Percentiles rank a stretch among this genome's conserved stretches.
Conservation (phyloP, 1,140 invertebrate species). For the Lutraria rhynchaena region DNA sequence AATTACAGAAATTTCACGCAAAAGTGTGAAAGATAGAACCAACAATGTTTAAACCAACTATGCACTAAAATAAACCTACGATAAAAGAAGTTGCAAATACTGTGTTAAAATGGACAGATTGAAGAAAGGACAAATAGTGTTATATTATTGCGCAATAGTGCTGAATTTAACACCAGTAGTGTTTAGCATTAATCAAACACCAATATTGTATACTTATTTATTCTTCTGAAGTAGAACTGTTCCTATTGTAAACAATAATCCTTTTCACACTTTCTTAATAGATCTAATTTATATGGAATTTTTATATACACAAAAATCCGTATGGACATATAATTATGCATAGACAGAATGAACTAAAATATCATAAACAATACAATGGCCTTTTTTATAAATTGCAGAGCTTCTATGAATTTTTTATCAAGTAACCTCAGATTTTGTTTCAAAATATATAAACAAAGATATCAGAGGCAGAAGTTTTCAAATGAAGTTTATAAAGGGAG, state of each 20-base stretch:
- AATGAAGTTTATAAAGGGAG: slow-evolving; percentile 2
- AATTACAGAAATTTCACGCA: slow-evolving; percentile 30
- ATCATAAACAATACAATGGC: too few relatives aligned
- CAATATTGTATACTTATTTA: slow-evolving; percentile 50
- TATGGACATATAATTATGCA: too few relatives aligned
- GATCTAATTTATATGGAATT: not conserved
- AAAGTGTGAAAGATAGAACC: slow-evolving; percentile 16
- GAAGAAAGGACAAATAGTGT: slow-evolving; percentile 21
- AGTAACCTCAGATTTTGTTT: too few relatives aligned
- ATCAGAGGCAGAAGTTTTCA: too few relatives aligned
- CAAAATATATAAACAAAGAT: too few relatives aligned
- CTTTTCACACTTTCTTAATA: slow-evolving; percentile 39
- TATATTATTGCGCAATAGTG: slow-evolving; percentile 40
- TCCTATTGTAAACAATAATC: slow-evolving; percentile 33
- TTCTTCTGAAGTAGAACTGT: slow-evolving; percentile 48
- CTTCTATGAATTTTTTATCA: too few relatives aligned
- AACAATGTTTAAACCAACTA: slow-evolving; percentile 13
- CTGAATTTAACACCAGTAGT: slow-evolving; percentile 37
- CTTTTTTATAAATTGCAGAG: too few relatives aligned
- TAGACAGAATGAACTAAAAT: too few relatives aligned
- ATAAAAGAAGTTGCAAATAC: slow-evolving; percentile 28
- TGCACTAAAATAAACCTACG: slow-evolving; percentile 1
- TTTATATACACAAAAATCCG: too few relatives aligned
- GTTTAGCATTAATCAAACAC: slow-evolving; percentile 31
- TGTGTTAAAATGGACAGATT: slow-evolving; percentile 41